Evolutionary conservation across 2,797 vertebrate genomes (phyloP), one percentile per base, ranked within the genome.

Genomic region (Cuniculus paca): DNA sequence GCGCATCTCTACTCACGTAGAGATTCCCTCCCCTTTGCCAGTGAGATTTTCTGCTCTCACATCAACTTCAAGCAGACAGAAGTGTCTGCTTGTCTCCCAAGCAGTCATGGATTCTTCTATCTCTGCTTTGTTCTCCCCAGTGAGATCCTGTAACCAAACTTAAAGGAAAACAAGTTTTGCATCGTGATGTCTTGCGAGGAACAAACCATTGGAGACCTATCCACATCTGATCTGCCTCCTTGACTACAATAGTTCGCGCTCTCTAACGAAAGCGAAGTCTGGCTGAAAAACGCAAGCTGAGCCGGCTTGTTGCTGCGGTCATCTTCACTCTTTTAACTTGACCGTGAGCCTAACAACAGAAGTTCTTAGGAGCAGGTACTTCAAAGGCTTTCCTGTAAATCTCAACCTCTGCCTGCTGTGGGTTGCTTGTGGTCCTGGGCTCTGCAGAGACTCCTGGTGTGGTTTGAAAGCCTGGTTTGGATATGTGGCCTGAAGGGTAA

Each of bases 301-400:
- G 0, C 4, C 11, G 17, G 28, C n/a, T 28, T 45, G 48, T 77
- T 0, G 6, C 13, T 17, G 45, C 12, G 3, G 8, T 5, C 61
- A 4, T 28, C 22, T 36, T 26, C 1, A 19, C 14, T 60, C 17
- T 94, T 95, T 81, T 68, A 81, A 89, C 75, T 81, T 52, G 2
- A 0, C 0, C 0, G 5, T 63, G 70, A 88, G 48, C 84, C 54
- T 61, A 0, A 6, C 48, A 11, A 26, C 0, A 3, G 72, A 87
- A 74, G 24, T 22, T 70, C 65, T 1, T 0, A 24, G 94, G n/a
- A 61, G 28, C 42, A 45, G 63, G 1, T 26, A 34, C 56, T 87
- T 54, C 63, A 2, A 36, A 91, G 61, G 8, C 42, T 78, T 17
- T 39, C 54, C 88, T 60, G 26, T 10, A 74, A 16, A 14, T 45